A percentile compares a stretch with the other conserved stretches of the same genome.
Conservation (phyloP, 2,113 vertebrate genomes). For the Nerophis lumbriciformis region DNA sequence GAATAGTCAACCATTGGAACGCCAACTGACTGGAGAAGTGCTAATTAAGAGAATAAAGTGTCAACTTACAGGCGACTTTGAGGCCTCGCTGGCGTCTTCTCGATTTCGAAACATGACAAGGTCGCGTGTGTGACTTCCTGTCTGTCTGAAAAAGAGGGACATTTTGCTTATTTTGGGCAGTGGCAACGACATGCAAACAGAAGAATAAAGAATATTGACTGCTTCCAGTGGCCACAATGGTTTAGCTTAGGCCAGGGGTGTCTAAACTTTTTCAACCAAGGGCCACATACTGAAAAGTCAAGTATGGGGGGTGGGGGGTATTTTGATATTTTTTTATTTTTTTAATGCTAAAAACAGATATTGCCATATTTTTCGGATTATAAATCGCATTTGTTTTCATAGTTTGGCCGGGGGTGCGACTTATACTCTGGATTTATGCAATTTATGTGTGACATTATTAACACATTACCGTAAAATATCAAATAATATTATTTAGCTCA, state of each 20-base stretch:
- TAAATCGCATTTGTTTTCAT: too few species aligned
- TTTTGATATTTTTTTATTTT: too few species aligned
- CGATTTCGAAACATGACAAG: constrained; percentile 39
- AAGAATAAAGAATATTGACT: constrained; percentile 59
- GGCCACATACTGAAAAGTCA: too few species aligned
- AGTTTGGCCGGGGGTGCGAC: too few species aligned
- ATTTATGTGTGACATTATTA: too few species aligned
- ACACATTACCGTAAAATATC: too few species aligned
- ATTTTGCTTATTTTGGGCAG: constrained; percentile 41
- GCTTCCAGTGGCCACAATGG: constrained; percentile 42
- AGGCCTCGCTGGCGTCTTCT: constrained; percentile 38
- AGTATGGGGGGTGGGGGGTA: too few species aligned
- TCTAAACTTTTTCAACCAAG: too few species aligned
- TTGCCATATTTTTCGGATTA: too few species aligned
- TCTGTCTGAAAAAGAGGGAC: constrained; percentile 28
- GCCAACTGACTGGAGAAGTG: constrained; percentile 63
- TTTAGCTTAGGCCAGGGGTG: constrained; percentile 4
- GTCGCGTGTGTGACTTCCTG: constrained; percentile 21
- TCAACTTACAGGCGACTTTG: constrained; percentile 62
- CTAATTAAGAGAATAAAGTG: constrained; percentile 76
- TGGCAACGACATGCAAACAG: constrained; percentile 55
- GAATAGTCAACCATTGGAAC: constrained; percentile 74
- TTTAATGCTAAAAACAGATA: too few species aligned
- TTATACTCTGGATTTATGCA: too few species aligned
- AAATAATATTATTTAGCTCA: too few species aligned